A percentile compares a stretch with the other conserved stretches of the same genome.
Evolutionary conservation across 2,113 vertebrate genomes (phyloP).

Genomic region (Picathartes gymnocephalus): DNA sequence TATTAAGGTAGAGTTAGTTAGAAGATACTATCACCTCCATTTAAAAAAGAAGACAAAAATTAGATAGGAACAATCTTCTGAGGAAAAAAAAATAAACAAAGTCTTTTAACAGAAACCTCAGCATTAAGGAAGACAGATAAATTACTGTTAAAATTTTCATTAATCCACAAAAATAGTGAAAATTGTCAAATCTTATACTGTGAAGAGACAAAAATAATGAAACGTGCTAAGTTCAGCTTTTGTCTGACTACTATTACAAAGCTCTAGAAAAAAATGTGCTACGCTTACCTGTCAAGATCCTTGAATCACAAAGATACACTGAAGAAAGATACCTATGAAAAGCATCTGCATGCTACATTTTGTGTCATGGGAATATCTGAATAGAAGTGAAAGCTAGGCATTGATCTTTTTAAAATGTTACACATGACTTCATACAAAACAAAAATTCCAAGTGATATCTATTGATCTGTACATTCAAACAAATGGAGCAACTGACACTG

Average conservation of each 20-base stretch:
- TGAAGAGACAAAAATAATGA: neutral
- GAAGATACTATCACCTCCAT: neutral
- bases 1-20: neutral
- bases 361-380: neutral
- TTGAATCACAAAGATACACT: neutral
- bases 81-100: neutral
- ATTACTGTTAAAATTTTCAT: neutral
- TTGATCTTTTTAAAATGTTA: neutral
- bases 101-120: neutral
- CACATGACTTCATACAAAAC: neutral
- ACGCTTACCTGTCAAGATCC: neutral
- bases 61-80: neutral
- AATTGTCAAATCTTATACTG: neutral
- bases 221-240: neutral
- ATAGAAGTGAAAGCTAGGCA: neutral
- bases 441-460: neutral
- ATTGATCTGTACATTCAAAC: neutral
- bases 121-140: neutral
- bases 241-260: neutral
- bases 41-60: neutral
- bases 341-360: neutral
- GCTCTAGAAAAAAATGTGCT: neutral
- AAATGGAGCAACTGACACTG: neutral
- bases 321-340: neutral
- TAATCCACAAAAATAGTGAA: neutral